Percentiles rank a stretch among this genome's conserved stretches.
Conservation (phyloP, 2,888 invertebrate genomes). For the Adelognathus sp. region DNA sequence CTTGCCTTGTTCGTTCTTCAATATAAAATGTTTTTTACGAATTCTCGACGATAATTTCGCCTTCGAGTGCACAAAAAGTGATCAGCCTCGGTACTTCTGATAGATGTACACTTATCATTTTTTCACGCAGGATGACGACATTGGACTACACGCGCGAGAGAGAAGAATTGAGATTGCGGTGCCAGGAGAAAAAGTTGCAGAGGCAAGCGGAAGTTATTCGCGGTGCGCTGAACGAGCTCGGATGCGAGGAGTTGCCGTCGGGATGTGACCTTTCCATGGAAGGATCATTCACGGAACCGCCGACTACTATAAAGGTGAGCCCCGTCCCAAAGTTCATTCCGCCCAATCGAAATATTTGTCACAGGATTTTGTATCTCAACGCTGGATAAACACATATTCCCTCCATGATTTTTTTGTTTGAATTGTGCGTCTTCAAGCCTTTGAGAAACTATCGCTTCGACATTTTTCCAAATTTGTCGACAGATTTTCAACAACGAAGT, state of each 20-base stretch:
- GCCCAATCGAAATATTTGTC: neutral
- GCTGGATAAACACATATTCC: too few species aligned
- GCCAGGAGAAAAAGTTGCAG: slow-evolving; percentile 91
- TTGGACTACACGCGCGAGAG: slow-evolving; percentile 79
- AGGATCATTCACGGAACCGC: slow-evolving; percentile 76
- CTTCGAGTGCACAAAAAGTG: neutral
- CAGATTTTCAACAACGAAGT: too few species aligned
- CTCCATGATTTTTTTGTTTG: too few species aligned
- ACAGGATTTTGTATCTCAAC: neutral
- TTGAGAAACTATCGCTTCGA: too few species aligned
- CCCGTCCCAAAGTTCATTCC: neutral
- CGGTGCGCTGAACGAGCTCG: slow-evolving; percentile 92
- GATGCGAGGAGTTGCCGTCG: slow-evolving; percentile 93
- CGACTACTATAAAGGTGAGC: slow-evolving; percentile 74
- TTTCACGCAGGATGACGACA: slow-evolving; percentile 66
- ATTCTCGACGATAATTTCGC: slow-evolving; percentile 4
- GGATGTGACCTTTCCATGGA: slow-evolving; percentile 88
- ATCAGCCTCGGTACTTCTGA: neutral
- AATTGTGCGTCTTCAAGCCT: too few species aligned
- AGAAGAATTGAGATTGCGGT: slow-evolving; percentile 90
- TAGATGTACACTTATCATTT: neutral
- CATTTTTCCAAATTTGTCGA: too few species aligned
- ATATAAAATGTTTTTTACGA: neutral
- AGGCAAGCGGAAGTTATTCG: slow-evolving; percentile 92
- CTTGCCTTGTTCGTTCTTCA: neutral